Evolutionary conservation across 2,888 invertebrate genomes (phyloP).

Genomic region (Acrobasis suavella): DNA sequence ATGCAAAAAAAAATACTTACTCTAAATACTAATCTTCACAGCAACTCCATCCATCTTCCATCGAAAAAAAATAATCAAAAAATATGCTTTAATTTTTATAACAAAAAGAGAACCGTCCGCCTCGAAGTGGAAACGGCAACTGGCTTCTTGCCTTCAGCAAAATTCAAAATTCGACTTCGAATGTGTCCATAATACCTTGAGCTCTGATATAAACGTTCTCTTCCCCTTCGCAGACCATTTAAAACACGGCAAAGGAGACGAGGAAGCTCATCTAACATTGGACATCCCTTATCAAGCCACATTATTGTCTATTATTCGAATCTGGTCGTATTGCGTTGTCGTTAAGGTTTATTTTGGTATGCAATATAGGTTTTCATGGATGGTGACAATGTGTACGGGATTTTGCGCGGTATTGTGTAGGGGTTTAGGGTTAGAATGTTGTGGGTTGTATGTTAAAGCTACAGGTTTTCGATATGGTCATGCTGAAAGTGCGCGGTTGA

Average conservation of each 20-base stretch:
- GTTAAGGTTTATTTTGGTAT: constrained; percentile 33
- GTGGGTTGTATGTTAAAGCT: constrained; percentile 51
- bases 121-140: constrained; percentile 47
- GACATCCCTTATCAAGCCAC: constrained; percentile 52
- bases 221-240: constrained; percentile 49
- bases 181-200: constrained; percentile 50
- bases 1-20: constrained; percentile 48
- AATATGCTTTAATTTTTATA: constrained; percentile 28
- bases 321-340: constrained; percentile 20
- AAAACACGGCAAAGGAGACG: constrained; percentile 37
- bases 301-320: constrained; percentile 17
- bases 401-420: background rate
- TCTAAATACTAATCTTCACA: constrained; percentile 46
- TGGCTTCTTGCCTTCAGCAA: constrained; percentile 37
- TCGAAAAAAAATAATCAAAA: constrained; percentile 27
- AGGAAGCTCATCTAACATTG: constrained; percentile 44
- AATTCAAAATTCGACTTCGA: constrained; percentile 45
- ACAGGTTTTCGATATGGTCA: constrained; percentile 75
- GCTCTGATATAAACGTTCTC: constrained; percentile 45
- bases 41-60: constrained; percentile 44
- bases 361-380: constrained; percentile 9
- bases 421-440: constrained; percentile 31
- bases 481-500: constrained; percentile 60
- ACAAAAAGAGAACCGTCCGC: constrained; percentile 39
- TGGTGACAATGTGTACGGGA: constrained; percentile 7